Conservation (phyloP, 1,140 invertebrate genomes). For the Cydia pomonella region DNA sequence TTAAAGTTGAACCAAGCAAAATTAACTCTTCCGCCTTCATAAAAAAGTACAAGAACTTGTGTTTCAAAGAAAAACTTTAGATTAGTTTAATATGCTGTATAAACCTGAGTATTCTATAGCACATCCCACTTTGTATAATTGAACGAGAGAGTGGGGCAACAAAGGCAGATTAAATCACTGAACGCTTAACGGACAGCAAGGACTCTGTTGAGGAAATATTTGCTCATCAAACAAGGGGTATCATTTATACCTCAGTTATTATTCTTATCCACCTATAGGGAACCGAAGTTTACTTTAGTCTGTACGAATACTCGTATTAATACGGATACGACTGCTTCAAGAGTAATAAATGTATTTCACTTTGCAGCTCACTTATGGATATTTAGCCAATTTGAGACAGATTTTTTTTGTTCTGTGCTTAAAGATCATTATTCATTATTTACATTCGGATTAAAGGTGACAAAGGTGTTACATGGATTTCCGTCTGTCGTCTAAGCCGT, state of each 20-base stretch:
- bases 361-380: too few relatives aligned
- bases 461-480: too few relatives aligned
- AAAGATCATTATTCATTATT: too few relatives aligned
- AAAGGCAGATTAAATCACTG: constrained; percentile 28
- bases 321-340: background rate
- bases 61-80: constrained; percentile 6
- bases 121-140: background rate
- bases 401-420: too few relatives aligned
- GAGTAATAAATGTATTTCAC: too few relatives aligned
- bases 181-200: constrained; percentile 16
- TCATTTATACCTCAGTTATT: constrained; percentile 22
- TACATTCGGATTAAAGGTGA: too few relatives aligned
- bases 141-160: background rate
- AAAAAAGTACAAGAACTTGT: background rate
- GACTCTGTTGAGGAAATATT: constrained; percentile 23
- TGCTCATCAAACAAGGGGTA: constrained; percentile 23
- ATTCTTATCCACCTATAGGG: background rate
- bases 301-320: background rate
- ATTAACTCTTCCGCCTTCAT: background rate
- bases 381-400: too few relatives aligned
- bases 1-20: too few relatives aligned
- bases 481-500: too few relatives aligned
- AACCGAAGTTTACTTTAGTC: background rate
- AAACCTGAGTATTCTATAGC: background rate
- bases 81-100: background rate